Evolutionary conservation across 2,888 invertebrate genomes (phyloP).

Genomic region (Heteromurus nitidus): DNA sequence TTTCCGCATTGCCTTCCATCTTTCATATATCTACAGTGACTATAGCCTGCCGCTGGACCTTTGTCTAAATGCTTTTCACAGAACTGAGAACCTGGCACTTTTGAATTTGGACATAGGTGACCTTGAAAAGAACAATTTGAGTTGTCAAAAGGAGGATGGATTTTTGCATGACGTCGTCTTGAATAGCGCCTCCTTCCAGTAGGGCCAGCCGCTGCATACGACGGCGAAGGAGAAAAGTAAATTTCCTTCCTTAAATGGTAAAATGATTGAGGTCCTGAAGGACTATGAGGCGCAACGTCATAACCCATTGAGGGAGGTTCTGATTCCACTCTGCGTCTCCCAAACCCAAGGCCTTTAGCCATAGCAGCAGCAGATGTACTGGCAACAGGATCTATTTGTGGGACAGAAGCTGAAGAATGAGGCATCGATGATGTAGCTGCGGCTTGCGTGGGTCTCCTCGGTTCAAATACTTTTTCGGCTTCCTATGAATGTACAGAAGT

Average conservation of each 20-base stretch:
- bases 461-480: conserved; percentile 43
- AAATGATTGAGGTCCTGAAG: conserved; percentile 36
- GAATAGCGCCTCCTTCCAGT: conserved; percentile 45
- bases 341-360: conserved; percentile 16
- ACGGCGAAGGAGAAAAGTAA: conserved; percentile 54
- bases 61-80: conserved; percentile 58
- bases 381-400: not conserved
- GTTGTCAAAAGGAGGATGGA: conserved; percentile 56
- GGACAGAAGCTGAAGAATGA: not conserved
- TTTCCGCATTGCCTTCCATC: conserved; percentile 40
- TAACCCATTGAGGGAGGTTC: conserved; percentile 38
- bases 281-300: conserved; percentile 49
- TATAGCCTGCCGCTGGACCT: conserved; percentile 39
- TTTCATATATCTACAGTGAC: conserved; percentile 43
- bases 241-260: conserved; percentile 46
- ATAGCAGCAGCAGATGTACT: conserved; percentile 1
- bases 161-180: conserved; percentile 47
- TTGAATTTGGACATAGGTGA: conserved; percentile 46
- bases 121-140: conserved; percentile 44
- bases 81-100: conserved; percentile 44
- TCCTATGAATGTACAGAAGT: too few species aligned
- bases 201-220: conserved; percentile 36
- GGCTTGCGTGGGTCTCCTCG: not conserved
- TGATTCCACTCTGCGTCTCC: conserved; percentile 47
- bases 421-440: not conserved